Evolutionary conservation across 2,888 invertebrate species (phyloP).

Genomic region (Creontiades dilutus): DNA sequence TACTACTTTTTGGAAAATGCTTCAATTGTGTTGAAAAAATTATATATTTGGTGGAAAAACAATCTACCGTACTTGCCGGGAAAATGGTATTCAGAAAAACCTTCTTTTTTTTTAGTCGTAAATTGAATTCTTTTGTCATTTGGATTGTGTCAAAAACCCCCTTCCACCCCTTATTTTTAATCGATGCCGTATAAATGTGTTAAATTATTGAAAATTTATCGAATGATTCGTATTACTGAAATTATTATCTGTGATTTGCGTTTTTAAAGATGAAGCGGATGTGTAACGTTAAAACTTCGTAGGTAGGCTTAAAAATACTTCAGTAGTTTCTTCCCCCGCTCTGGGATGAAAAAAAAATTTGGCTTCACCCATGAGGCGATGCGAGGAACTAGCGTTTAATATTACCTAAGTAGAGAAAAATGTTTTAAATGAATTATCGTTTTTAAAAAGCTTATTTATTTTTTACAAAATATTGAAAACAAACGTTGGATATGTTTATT

Average conservation of each 20-base stretch:
- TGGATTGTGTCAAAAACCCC: too few relatives aligned
- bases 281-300: background rate
- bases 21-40: too few relatives aligned
- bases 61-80: too few relatives aligned
- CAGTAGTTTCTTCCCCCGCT: background rate
- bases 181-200: background rate
- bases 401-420: background rate
- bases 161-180: background rate
- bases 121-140: too few relatives aligned
- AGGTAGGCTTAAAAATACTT: background rate
- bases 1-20: too few relatives aligned
- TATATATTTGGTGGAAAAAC: too few relatives aligned
- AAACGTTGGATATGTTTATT: background rate
- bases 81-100: too few relatives aligned
- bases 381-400: background rate
- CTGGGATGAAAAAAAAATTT: background rate
- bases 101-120: too few relatives aligned
- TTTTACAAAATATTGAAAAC: constrained; percentile 6
- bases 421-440: background rate
- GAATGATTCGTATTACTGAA: background rate
- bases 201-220: constrained; percentile 10
- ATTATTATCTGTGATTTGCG: constrained; percentile 31
- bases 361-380: constrained; percentile 45
- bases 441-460: constrained; percentile 47
- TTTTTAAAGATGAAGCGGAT: background rate